Evolutionary conservation across 2,888 invertebrate species (phyloP).

Genomic region (Malthinus flaveolus): DNA sequence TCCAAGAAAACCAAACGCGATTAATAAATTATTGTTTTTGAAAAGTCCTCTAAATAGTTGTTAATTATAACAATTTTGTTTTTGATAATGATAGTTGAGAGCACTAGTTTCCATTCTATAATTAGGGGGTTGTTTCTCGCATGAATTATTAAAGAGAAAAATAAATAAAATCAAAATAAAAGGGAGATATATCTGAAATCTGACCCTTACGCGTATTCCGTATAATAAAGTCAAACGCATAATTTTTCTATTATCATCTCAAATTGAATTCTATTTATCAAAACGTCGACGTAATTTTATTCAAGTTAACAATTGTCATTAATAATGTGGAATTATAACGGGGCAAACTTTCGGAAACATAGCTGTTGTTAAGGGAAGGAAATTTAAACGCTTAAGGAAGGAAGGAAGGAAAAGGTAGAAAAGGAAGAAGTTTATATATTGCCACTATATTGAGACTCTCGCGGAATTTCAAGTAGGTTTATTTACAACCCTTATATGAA

Average conservation of each 20-base stretch:
- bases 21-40: no score
- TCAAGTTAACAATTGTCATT: slow-evolving; percentile 33
- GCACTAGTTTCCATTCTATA: no score
- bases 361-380: slow-evolving; percentile 29
- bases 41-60: no score
- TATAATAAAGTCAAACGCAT: slow-evolving; percentile 2
- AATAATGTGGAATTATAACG: slow-evolving; percentile 40
- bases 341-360: slow-evolving; percentile 27
- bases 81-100: no score
- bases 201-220: background rate
- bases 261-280: slow-evolving; percentile 31
- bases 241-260: slow-evolving; percentile 22
- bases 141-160: no score
- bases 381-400: slow-evolving; percentile 27
- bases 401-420: slow-evolving; percentile 26
- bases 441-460: slow-evolving; percentile 36
- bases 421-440: slow-evolving; percentile 38
- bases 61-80: no score
- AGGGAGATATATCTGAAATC: background rate
- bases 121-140: no score
- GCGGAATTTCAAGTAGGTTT: slow-evolving; percentile 41
- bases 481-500: slow-evolving; percentile 16
- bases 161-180: no score
- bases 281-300: slow-evolving; percentile 33
- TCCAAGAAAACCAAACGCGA: background rate